Evolutionary conservation across 2,888 invertebrate species (phyloP), one percentile per base, ranked within the genome.

Genomic region (Magallana nippona): DNA sequence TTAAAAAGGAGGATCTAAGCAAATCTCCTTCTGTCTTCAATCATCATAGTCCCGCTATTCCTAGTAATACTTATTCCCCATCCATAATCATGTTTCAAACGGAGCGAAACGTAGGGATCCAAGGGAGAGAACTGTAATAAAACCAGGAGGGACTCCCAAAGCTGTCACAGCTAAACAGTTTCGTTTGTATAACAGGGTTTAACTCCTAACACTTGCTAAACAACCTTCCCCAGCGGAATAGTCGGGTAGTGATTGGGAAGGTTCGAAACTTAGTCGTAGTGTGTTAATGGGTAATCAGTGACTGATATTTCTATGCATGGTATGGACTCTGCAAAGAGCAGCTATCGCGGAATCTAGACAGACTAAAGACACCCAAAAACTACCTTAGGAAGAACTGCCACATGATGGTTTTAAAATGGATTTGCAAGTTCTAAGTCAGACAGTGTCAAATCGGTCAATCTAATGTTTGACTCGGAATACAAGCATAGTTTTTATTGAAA

Each of bases 111-210:
- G 86, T 57, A 79, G 86, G 79, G 83, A 87, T 82, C 79, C 84
- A 62, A 77, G 85, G 8, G 85, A 85, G 44, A 89, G 88, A 82
- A 87, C 85, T 87, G 90, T 90, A 13, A 90, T 89, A 87, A 89
- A 87, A 81, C 90, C 90, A 60, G 88, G 88, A 82, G 90, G 90
- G 15, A 88, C 88, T 60, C 90, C 90, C 15, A 89, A 89, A 86
- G 82, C 82, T 19, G 79, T 84, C n/a, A 77, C 71, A 19, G 78
- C 79, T 19, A 81, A 82, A 58, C 55, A 80, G 19, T 84, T 86
- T n/a, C 55, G 60, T 17, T 78, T n/a, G n/a, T n/a, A 80, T 32
- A 86, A 86, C 77, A 82, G 83, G 44, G 83, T 86, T 10, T 86
- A 84, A 10, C 85, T 84, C 22, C 57, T 86, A 19, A 60, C 60